Percentiles rank a stretch among this genome's conserved stretches.
These are phyloP conservation scores for Salpingus planirostris DNA, from an alignment of 2,888 invertebrate genomes.

Conservation along the genomic window DNA sequence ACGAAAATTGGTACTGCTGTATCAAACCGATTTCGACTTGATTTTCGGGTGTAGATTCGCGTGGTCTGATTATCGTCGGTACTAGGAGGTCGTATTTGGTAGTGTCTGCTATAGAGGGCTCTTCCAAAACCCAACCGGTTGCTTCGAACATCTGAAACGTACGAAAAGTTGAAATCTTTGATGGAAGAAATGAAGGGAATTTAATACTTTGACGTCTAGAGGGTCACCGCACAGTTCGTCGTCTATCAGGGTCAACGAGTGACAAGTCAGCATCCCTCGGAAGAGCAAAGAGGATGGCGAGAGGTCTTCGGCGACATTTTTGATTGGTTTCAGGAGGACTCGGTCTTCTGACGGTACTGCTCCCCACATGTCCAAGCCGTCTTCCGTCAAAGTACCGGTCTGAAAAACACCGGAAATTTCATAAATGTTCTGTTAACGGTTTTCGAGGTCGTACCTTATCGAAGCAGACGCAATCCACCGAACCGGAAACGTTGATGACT, in stretches of 20 bases:
- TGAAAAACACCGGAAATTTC: slow-evolving; percentile 40
- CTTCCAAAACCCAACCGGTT: slow-evolving; percentile 81
- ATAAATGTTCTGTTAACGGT: no score
- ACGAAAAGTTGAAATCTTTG: slow-evolving; percentile 18
- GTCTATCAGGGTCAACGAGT: slow-evolving; percentile 83
- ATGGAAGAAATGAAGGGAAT: neutral
- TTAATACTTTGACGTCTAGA: slow-evolving; percentile 62
- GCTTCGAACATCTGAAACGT: slow-evolving; percentile 97
- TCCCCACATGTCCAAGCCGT: slow-evolving; percentile 93
- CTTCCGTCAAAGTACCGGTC: slow-evolving; percentile 95
- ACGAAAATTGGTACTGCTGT: slow-evolving; percentile 71
- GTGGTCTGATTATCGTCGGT: slow-evolving; percentile 69
- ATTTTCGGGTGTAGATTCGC: slow-evolving; percentile 6
- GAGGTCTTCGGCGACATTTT: slow-evolving; percentile 18
- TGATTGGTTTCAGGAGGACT: no score
- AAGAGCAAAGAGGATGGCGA: slow-evolving; percentile 23
- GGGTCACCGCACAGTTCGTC: slow-evolving; percentile 86
- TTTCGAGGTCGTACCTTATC: slow-evolving; percentile 59
- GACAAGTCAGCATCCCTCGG: slow-evolving; percentile 87
- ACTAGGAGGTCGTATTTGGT: slow-evolving; percentile 74
- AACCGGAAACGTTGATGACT: slow-evolving; percentile 88
- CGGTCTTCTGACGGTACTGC: slow-evolving; percentile 53
- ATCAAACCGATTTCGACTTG: slow-evolving; percentile 49
- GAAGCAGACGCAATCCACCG: slow-evolving; percentile 81
- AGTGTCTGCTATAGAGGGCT: slow-evolving; percentile 64